These are phyloP conservation scores for Menidia menidia DNA, from an alignment of 2,797 vertebrate genomes.

Conservation along the genomic window DNA sequence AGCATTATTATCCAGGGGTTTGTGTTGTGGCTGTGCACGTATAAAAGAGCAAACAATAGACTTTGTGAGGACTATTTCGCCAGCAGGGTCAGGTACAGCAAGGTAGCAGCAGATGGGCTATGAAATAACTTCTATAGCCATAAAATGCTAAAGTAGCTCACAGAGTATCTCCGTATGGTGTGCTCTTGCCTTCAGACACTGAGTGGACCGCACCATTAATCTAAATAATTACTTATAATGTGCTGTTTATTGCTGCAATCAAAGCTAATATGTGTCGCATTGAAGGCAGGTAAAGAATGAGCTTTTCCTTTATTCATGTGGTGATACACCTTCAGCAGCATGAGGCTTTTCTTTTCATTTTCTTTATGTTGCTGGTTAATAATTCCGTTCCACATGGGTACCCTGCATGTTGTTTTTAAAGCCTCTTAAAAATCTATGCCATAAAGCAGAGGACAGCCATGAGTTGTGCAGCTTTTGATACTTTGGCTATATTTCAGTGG, in stretches of 20 bases:
- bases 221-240: slow-evolving; percentile 37
- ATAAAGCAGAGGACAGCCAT: no score
- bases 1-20: slow-evolving; percentile 46
- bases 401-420: background rate
- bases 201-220: slow-evolving; percentile 39
- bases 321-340: background rate
- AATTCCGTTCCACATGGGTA: background rate
- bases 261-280: slow-evolving; percentile 19
- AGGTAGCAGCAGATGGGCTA: slow-evolving; percentile 55
- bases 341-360: background rate
- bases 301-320: background rate
- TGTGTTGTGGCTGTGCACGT: slow-evolving; percentile 44
- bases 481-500: background rate
- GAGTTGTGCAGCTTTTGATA: background rate
- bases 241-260: slow-evolving; percentile 30
- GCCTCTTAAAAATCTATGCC: background rate
- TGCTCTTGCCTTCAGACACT: slow-evolving; percentile 21
- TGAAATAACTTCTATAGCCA: slow-evolving; percentile 47
- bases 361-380: background rate
- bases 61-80: slow-evolving; percentile 39
- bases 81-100: slow-evolving; percentile 45
- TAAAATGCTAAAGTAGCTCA: slow-evolving; percentile 31
- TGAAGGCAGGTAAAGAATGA: background rate
- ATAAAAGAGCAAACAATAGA: slow-evolving; percentile 60
- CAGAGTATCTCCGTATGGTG: slow-evolving; percentile 2